Conservation (phyloP, 2,888 invertebrate genomes). For the Drosophila suboccidentalis region DNA sequence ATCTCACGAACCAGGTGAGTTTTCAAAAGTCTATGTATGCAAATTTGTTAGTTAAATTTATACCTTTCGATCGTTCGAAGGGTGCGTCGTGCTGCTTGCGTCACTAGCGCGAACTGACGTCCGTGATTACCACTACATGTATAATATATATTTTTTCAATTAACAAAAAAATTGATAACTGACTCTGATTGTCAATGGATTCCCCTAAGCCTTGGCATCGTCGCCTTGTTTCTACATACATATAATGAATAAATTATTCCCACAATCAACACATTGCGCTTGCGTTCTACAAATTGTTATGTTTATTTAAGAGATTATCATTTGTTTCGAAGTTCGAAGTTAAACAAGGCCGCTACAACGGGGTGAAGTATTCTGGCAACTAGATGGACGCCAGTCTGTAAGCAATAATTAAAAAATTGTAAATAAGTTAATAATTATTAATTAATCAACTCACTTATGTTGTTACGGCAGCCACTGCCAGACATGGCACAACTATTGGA, state of each 20-base stretch:
- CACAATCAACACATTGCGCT: not conserved
- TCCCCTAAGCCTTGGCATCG: not conserved
- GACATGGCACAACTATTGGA: conserved; percentile 26
- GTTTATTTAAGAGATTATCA: not conserved
- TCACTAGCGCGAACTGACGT: too few species aligned
- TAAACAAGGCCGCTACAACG: not conserved
- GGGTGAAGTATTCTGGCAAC: conserved; percentile 1
- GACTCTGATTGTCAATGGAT: not conserved
- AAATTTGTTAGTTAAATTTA: too few species aligned
- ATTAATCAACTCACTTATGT: conserved; percentile 15
- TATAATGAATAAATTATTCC: not conserved
- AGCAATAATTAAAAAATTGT: conserved; percentile 1
- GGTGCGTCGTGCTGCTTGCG: too few species aligned
- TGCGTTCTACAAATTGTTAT: not conserved
- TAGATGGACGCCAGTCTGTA: conserved; percentile 28
- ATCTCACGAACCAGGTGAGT: too few species aligned
- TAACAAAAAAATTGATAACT: not conserved
- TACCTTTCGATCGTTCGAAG: too few species aligned
- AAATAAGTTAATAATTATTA: not conserved
- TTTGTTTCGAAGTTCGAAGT: not conserved
- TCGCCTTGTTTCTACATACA: not conserved
- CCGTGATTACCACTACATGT: too few species aligned
- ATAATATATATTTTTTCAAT: not conserved
- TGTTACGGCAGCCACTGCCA: conserved; percentile 16
- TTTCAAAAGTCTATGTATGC: too few species aligned